Base-by-base conservation (phyloP, 2,888 invertebrate species). In the Diabrotica balteata region DNA sequence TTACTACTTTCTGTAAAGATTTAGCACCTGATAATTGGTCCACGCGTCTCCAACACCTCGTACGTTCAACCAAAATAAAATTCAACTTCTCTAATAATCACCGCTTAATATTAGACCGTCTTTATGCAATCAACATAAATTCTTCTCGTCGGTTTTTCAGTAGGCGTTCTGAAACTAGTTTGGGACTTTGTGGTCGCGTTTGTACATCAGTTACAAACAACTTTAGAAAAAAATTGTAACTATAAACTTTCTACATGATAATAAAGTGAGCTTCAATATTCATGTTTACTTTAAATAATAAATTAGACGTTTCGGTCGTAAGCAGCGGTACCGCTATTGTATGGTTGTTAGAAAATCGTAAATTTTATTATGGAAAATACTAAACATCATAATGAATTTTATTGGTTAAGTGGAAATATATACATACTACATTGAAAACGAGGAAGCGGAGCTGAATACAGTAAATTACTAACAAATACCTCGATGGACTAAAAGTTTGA, bases 161-260 rank as follows among this genome's bases (percentile, higher is more conserved):
- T 57, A 22, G 63, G 63, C 55, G 57, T 43, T 50, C 9, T 7
- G 57, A 54, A 63, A 63, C 55, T 44, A 47, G 57, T 63, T 57
- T 57, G 11, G 44, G 10, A 42, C n/a, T 44, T 43, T 17, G 17
- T 49, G 42, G 22, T 47, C 47, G 17, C 54, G 63, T 63, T 54
- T 32, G 63, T 63, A 63, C 54, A 55, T 55, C 32, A 63, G 55
- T 47, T 54, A 62, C 47, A 63, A 60, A 60, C 60, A n/a, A 44
- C 45, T 52, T 5, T 5, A 55, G 49, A 55, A 53, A 62, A 62
- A 62, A 62, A 62, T 53, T 54, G 59, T 62, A 53, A 53, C 62
- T 62, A 62, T 62, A 44, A 53, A 63, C 63, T 55, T 55, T 63
- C 63, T 63, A 63, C 55, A 54, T 55, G 54, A 63, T 63, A 47